Conservation (phyloP, 1,140 invertebrate species). For the Polypedilum vanderplanki region DNA sequence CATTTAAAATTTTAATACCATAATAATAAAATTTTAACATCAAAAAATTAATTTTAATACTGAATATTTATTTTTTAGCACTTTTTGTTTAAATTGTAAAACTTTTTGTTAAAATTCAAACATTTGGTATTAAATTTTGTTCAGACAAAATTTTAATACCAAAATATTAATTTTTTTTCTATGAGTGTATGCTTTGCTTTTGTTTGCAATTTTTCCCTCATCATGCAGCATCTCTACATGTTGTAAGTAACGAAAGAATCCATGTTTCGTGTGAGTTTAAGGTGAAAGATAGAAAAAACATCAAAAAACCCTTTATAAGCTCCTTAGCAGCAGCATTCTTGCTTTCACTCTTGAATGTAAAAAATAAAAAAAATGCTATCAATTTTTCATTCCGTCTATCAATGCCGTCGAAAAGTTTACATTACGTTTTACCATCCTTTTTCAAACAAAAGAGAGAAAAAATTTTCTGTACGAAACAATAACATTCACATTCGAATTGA, state of each 20-base stretch:
- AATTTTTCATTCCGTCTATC: constrained; percentile 18
- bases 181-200: no score
- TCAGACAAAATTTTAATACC: no score
- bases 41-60: no score
- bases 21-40: no score
- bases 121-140: no score
- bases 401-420: constrained; percentile 8
- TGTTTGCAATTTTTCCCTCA: background rate
- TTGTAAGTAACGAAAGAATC: background rate
- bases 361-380: background rate
- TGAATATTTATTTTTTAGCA: no score
- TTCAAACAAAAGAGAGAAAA: background rate
- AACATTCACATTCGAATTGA: background rate
- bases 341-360: background rate
- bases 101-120: no score
- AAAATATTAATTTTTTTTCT: no score
- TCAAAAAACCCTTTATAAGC: constrained; percentile 17
- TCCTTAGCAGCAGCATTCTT: background rate
- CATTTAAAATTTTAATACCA: no score
- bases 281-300: background rate
- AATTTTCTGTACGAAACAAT: no score
- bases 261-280: background rate
- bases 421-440: constrained; percentile 13
- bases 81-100: no score
- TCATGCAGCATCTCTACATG: no score